These are phyloP conservation scores for Phortica magna DNA, from an alignment of 2,888 invertebrate genomes.

Conservation along the genomic window DNA sequence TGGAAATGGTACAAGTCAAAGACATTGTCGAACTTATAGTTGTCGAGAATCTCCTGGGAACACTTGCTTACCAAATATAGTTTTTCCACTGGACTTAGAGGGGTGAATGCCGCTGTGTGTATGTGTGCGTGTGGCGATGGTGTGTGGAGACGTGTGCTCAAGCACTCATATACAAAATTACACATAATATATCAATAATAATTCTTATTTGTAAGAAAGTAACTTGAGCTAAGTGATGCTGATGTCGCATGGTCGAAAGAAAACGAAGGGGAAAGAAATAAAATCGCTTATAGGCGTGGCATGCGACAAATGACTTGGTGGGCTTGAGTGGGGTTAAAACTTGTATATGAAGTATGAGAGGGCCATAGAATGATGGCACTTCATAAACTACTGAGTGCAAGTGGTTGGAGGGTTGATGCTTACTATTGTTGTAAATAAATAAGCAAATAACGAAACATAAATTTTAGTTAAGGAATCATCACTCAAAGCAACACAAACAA, in stretches of 20 bases:
- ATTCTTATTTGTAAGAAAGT: conserved; percentile 57
- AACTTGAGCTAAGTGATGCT: conserved; percentile 31
- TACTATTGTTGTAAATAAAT: not conserved
- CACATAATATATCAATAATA: conserved; percentile 61
- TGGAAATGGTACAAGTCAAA: not conserved
- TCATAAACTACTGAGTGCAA: not conserved
- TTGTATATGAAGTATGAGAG: not conserved
- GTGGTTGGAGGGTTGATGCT: not conserved
- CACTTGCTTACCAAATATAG: not conserved
- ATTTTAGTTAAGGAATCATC: not conserved
- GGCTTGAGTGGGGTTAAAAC: not conserved
- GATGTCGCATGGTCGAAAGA: not conserved
- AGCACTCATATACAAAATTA: not conserved
- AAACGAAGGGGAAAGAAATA: too few species aligned
- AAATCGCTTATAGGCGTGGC: not conserved
- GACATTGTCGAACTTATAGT: not conserved
- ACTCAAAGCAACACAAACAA: too few species aligned
- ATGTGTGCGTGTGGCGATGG: not conserved
- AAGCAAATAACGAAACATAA: not conserved
- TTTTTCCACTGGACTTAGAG: not conserved
- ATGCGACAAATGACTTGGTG: not conserved
- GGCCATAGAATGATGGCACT: not conserved
- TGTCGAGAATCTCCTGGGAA: not conserved
- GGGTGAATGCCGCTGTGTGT: too few species aligned
- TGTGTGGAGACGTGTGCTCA: not conserved